Base-by-base conservation (phyloP, 2,888 invertebrate species). In the Mechanitis mazaeus region DNA sequence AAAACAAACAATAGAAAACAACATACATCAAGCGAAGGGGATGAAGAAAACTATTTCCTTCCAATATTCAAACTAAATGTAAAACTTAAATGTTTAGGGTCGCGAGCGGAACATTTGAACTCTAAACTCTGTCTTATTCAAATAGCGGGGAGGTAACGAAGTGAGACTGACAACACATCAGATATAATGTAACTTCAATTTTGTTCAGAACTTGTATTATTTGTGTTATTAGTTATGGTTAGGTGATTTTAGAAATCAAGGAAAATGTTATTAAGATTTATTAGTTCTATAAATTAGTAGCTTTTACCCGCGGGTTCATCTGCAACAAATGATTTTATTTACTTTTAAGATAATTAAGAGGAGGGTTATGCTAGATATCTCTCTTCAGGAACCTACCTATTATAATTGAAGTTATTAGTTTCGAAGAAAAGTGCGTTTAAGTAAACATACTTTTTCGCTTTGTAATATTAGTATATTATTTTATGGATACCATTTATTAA, bases 111-210 rank as follows among this genome's bases (percentile, higher is more conserved):
- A 75, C 79, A 77, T 77, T 47, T 75, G 77, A 82, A 80, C 80
- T 81, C 81, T 79, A 76, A 82, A 81, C 82, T 79, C 79, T 84
- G 85, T 87, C 84, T 85, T 87, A 89, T 89, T 89, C 88, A 89
- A 89, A 89, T 89, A 89, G 79, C 75, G 81, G 85, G 82, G 82
- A 78, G 77, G 80, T 88, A 89, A 87, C 87, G 88, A 89, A 85
- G 78, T 76, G 76, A 75, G 76, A 61, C 66, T 69, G 69, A 56
- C 54, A 82, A 83, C 84, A 84, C 81, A 81, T 80, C 79, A 78
- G 76, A 60, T 45, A 56, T 60, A 60, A 31, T 50, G 33, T 20
- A n/a, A 33, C 45, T 45, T 47, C 12, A 12, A 47, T 20, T 28
- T 2, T n/a, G 47, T 47, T 47, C n/a, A 28, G 47, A 47, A 50